Base-by-base conservation (phyloP, 2,888 invertebrate genomes). In the Glyphotaelius pellucidus region DNA sequence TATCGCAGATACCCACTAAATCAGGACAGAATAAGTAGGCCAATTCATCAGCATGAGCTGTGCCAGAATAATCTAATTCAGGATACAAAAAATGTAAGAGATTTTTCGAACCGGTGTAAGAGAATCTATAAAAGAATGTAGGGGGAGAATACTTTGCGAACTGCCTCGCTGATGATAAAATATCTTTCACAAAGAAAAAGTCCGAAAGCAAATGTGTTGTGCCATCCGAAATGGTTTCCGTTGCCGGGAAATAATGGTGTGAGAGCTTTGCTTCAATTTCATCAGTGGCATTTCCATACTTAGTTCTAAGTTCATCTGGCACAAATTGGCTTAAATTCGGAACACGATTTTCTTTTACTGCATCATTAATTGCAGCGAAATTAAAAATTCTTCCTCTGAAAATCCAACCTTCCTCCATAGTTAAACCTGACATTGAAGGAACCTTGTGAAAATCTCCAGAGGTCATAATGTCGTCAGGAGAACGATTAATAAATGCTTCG, bases 401-500 rank as follows among this genome's bases (percentile, higher is more conserved):
- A 31, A 67, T 11, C 25, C 12, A 31, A 25, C 91, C 91, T 91
- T 91, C 91, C n/a, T 31, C 67, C 7, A 79, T 32, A 7, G 11
- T 84, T 3, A 91, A 5, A 30, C 91, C 91, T 11, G 35, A 30
- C 11, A 91, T 67, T 25, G 79, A 81, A 25, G 89, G 83, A 67
- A 91, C 89, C 35, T 89, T 89, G 67, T 80, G 31, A 67, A 89
- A 91, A 32, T 38, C 31, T 11, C 89, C 91, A 9, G 89, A 19
- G 31, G 84, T 67, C 79, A 89, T 81, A 11, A 89, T 9, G 12
- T 38, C 38, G 12, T 81, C 19, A 0, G 96, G 95, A n/a, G 95
- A 94, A 89, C 95, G 95, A 7, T 95, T 94, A 35, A 97, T 94
- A 94, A 97, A 96, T 11, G 95, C 95, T 91, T 95, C 95, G 94